These are phyloP conservation scores for Eueides isabella DNA, from an alignment of 1,140 invertebrate genomes.

Conservation along the genomic window DNA sequence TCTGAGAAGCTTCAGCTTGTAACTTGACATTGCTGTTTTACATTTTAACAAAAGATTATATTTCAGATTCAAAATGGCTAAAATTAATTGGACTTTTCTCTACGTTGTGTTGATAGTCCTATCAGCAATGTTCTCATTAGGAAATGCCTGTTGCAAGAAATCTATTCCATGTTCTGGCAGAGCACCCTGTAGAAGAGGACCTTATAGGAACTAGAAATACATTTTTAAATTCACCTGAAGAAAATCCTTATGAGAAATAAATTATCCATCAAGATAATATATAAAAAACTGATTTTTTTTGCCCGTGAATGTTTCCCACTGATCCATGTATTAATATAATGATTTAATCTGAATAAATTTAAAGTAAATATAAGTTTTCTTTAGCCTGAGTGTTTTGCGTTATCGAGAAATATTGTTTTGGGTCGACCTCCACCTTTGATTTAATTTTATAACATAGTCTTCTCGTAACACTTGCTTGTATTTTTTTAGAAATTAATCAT, in stretches of 20 bases:
- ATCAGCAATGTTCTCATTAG: constrained; percentile 50
- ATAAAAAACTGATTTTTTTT: no score
- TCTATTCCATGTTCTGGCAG: constrained; percentile 56
- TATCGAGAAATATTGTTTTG: constrained; percentile 64
- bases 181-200: constrained; percentile 61
- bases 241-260: no score
- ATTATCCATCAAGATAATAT: no score
- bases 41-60: constrained; percentile 4
- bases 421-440: constrained; percentile 65
- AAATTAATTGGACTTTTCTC: constrained; percentile 43
- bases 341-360: constrained; percentile 8
- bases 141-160: constrained; percentile 54
- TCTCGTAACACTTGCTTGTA: constrained; percentile 31
- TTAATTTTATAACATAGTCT: not conserved
- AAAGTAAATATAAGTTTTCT: constrained; percentile 2
- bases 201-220: constrained; percentile 51
- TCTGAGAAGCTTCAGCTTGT: no score
- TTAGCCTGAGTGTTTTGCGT: constrained; percentile 25
- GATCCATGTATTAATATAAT: not conserved
- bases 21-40: not conserved
- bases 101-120: constrained; percentile 50
- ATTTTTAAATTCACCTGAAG: no score
- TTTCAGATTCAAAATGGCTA: constrained; percentile 55
- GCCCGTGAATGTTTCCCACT: not conserved
- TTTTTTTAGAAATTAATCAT: constrained; percentile 36